These are phyloP conservation scores for Latrodectus geometricus DNA, from an alignment of 1,140 invertebrate genomes.

Conservation along the genomic window DNA sequence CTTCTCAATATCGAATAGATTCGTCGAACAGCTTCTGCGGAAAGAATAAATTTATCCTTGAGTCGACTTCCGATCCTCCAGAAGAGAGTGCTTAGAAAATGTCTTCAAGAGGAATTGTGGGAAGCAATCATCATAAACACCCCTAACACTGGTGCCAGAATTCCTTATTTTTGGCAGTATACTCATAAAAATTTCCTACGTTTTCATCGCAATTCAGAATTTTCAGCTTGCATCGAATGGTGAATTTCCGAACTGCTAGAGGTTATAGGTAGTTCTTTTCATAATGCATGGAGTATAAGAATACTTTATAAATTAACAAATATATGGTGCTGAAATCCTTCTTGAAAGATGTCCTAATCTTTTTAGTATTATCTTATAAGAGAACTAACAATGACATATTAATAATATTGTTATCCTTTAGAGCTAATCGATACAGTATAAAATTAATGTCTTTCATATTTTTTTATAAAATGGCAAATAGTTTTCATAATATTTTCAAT, in stretches of 20 bases:
- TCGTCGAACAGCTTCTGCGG: background rate
- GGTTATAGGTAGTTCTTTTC: background rate
- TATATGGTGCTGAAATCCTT: too few species aligned
- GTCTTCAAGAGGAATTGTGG: slow-evolving; percentile 41
- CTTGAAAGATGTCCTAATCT: too few species aligned
- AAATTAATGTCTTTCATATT: too few species aligned
- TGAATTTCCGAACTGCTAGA: background rate
- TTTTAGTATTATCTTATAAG: too few species aligned
- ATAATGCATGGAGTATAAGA: background rate
- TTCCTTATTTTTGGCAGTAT: slow-evolving; percentile 28
- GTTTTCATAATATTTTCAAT: too few species aligned
- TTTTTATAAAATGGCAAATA: too few species aligned
- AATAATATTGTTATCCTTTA: too few species aligned
- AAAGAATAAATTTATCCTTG: slow-evolving; percentile 9
- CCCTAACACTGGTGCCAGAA: slow-evolving; percentile 28
- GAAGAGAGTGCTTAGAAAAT: background rate
- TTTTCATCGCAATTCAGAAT: slow-evolving; percentile 1
- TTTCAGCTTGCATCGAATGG: background rate
- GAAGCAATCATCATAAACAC: slow-evolving; percentile 58
- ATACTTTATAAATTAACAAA: too few species aligned
- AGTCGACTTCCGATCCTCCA: slow-evolving; percentile 7
- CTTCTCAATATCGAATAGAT: slow-evolving; percentile 4
- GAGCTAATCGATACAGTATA: too few species aligned
- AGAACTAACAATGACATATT: too few species aligned
- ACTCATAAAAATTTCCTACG: slow-evolving; percentile 19